A percentile compares a stretch with the other conserved stretches of the same genome.
phyloP scores from a whole-genome alignment of 2,113 vertebrate genomes.

The Myiozetetes cayanensis region DNA sequence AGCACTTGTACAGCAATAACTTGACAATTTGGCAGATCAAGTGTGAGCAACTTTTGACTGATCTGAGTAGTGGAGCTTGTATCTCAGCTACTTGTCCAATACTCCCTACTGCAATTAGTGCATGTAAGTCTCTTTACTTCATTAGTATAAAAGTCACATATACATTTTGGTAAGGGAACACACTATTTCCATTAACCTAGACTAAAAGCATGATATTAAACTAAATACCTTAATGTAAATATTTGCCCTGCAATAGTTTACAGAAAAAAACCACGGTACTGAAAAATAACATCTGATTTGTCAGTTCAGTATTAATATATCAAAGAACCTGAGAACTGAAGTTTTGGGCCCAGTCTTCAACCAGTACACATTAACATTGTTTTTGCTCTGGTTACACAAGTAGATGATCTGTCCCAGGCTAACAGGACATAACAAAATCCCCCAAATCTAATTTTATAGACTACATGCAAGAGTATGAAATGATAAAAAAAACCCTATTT shows the following conservation, averaged over 20 bases:
- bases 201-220: neutral
- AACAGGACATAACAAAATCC: neutral
- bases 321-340: neutral
- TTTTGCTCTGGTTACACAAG: neutral
- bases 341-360: neutral
- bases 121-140: neutral
- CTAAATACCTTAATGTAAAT: neutral
- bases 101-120: neutral
- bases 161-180: neutral
- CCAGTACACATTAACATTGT: neutral
- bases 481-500: neutral
- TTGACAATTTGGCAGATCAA: neutral
- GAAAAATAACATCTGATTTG: neutral
- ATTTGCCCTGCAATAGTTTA: neutral
- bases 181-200: neutral
- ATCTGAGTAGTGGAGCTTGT: neutral
- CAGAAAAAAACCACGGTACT: neutral
- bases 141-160: neutral
- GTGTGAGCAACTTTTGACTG: neutral
- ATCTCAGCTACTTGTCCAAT: neutral
- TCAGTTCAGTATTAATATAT: neutral
- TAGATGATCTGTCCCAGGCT: neutral
- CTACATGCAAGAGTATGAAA: neutral
- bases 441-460: neutral
- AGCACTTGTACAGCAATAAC: neutral